These are phyloP conservation scores for Blastobasis lacticolella DNA, from an alignment of 2,888 invertebrate species.

Conservation along the genomic window DNA sequence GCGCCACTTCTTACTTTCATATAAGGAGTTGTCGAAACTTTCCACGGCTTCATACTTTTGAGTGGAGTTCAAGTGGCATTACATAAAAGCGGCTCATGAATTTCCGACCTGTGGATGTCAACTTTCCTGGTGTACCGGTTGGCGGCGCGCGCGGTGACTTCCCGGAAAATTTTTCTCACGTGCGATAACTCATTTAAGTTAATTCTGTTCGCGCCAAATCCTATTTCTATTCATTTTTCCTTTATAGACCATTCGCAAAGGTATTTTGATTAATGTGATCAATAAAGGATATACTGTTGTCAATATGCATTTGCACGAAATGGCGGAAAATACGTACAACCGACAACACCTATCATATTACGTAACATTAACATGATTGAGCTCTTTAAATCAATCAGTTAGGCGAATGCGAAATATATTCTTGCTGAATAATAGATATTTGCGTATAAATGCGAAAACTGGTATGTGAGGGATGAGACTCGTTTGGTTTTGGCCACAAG, in stretches of 20 bases:
- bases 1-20: conserved; percentile 45
- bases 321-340: no score
- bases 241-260: neutral
- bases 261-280: no score
- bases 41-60: conserved; percentile 34
- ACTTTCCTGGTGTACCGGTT: conserved; percentile 30
- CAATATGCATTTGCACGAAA: no score
- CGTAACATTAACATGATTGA: no score
- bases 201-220: conserved; percentile 25
- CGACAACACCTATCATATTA: no score
- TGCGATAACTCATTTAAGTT: conserved; percentile 29
- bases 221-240: conserved; percentile 41
- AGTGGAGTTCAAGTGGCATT: conserved; percentile 43
- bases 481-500: no score
- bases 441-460: no score
- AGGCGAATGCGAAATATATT: no score
- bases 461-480: no score
- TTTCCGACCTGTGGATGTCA: conserved; percentile 26
- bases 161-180: conserved; percentile 29
- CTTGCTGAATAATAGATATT: no score
- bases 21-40: conserved; percentile 41
- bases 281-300: no score
- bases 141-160: conserved; percentile 28
- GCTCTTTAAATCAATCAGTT: no score
- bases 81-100: conserved; percentile 44